These are phyloP conservation scores for Oncorhynchus tshawytscha DNA, from an alignment of 2,113 vertebrate species.

Conservation along the genomic window DNA sequence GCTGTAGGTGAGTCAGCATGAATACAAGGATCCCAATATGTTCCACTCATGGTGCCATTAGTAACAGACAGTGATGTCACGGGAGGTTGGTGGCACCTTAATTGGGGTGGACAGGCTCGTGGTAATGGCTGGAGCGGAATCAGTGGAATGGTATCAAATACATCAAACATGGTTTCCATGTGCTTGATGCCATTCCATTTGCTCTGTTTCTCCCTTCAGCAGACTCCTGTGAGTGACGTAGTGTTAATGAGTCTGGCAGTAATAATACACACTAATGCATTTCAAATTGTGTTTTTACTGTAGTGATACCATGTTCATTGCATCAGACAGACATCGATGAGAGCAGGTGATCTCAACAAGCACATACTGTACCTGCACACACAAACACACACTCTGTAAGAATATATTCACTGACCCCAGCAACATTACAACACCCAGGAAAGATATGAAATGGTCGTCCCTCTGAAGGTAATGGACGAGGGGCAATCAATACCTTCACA, in stretches of 20 bases:
- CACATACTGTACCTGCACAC: background rate
- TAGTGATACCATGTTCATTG: background rate
- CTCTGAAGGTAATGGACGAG: constrained; percentile 30
- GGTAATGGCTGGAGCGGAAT: too few relatives aligned
- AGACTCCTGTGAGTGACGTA: too few relatives aligned
- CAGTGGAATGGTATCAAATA: too few relatives aligned
- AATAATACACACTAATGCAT: background rate
- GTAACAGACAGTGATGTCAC: background rate
- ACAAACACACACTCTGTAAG: background rate
- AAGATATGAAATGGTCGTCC: constrained; percentile 28
- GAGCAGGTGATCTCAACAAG: background rate
- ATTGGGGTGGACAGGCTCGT: too few relatives aligned
- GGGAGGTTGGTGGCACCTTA: too few relatives aligned
- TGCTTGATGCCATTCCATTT: too few relatives aligned
- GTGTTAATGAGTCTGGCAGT: background rate
- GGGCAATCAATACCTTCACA: constrained; percentile 62
- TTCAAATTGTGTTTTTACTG: too few relatives aligned
- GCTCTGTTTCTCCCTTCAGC: too few relatives aligned
- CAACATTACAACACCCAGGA: constrained; percentile 15
- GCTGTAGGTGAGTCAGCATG: background rate
- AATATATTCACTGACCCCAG: constrained; percentile 11
- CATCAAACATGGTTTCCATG: too few relatives aligned
- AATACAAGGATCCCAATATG: background rate
- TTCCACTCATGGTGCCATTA: background rate
- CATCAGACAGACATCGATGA: constrained; percentile 9